Evolutionary conservation across 2,888 invertebrate species (phyloP), one percentile per base, ranked within the genome.

Genomic region (Mimumesa dahlbomi): DNA sequence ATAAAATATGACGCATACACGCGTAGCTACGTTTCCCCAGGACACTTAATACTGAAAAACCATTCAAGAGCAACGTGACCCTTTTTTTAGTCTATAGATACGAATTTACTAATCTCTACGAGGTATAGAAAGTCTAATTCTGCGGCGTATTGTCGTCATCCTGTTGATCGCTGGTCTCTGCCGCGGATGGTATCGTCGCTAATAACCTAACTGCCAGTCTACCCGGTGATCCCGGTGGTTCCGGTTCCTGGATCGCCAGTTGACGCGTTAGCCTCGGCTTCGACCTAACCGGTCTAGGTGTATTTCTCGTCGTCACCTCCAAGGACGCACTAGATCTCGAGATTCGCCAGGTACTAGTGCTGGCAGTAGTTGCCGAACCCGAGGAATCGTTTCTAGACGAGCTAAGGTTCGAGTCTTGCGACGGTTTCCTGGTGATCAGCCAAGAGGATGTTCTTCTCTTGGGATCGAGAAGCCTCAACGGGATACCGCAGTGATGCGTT

Each of bases 361-460:
- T 96, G 21, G 96, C 96, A 1, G 96, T 96, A 14, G 96, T 96
- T 19, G 93, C 94, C 4, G 97, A 96, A 1, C 96, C 96, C 0
- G 96, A 96, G 11, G 97, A 97, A 89, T 97, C 97, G 90, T 97
- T 97, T 53, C 97, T 92, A 18, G 97, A 97, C 82, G 95, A 96
- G 46, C 96, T 96, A 76, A 97, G 90, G 90, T 96, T 97, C 3
- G 97, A 97, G 88, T 97, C 97, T 89, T 97, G 97, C 9, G 96
- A 96, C 0, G 97, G 96, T 90, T 97, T 97, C 54, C 97, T 91
- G n/a, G 96, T 96, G 21, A 97, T 95, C 68, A 96, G 91, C 97
- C 97, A 97, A 0, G 96, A 96, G 0, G 96, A 95, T 48, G 96
- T 95, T 75, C 96, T 92, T 56, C 96, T 91, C 84, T 95, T 94